These are phyloP conservation scores for Mythimna ferrago DNA, from an alignment of 2,888 invertebrate genomes.

Conservation along the genomic window DNA sequence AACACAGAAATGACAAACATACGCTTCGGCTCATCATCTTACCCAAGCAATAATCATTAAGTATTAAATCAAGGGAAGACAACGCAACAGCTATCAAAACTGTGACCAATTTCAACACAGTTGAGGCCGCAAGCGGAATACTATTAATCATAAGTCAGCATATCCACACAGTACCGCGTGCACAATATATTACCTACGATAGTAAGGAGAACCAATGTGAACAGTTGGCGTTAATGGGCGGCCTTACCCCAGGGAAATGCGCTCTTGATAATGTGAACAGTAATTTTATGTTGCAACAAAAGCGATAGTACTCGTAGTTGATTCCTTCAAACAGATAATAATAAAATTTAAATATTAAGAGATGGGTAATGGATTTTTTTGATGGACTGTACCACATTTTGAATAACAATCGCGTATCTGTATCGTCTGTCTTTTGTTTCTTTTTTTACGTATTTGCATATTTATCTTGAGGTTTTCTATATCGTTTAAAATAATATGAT, in stretches of 20 bases:
- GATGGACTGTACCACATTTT: constrained; percentile 45
- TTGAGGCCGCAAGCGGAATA: constrained; percentile 71
- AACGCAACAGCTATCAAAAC: constrained; percentile 63
- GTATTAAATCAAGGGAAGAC: constrained; percentile 59
- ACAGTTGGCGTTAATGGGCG: constrained; percentile 89
- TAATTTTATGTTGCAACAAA: constrained; percentile 87
- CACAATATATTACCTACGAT: constrained; percentile 79
- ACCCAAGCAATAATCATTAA: constrained; percentile 58
- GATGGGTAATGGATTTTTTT: constrained; percentile 62
- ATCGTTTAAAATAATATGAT: constrained; percentile 34
- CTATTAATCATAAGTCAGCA: constrained; percentile 76
- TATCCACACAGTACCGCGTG: constrained; percentile 74
- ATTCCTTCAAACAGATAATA: constrained; percentile 70
- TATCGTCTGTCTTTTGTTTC: constrained; percentile 51
- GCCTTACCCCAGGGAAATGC: constrained; percentile 87
- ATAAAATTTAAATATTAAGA: constrained; percentile 69
- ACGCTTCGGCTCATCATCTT: constrained; percentile 47
- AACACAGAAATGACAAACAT: constrained; percentile 46
- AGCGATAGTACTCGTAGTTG: constrained; percentile 65
- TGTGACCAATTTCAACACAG: constrained; percentile 75
- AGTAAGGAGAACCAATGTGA: constrained; percentile 77
- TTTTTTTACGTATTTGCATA: constrained; percentile 49
- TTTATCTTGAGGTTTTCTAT: constrained; percentile 38
- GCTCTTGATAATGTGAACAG: constrained; percentile 85
- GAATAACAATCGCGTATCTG: constrained; percentile 53